Conservation (phyloP, 2,888 invertebrate species). For the Philonicus albiceps region DNA sequence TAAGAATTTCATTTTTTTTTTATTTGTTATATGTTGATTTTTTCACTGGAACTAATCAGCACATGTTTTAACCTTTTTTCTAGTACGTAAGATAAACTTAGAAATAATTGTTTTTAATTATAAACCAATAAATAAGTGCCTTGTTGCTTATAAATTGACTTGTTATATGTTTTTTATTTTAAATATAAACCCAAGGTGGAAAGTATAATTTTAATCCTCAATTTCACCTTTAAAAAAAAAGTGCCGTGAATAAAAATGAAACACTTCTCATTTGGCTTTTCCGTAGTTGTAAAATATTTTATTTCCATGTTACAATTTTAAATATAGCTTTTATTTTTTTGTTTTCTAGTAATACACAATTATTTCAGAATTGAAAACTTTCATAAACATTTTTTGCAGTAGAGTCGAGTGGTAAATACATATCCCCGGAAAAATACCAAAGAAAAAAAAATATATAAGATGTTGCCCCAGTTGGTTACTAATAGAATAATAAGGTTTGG, state of each 20-base stretch:
- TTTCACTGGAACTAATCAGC: not conserved
- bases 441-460: not conserved
- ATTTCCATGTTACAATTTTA: slow-evolving; percentile 4
- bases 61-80: not conserved
- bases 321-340: not conserved
- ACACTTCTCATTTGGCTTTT: not conserved
- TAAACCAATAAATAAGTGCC: not conserved
- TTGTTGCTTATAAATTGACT: not conserved
- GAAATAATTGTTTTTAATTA: not conserved
- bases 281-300: slow-evolving; percentile 34
- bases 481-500: not conserved
- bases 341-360: not conserved
- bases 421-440: not conserved
- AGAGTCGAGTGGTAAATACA: not conserved
- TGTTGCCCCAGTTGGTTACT: not conserved
- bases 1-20: not conserved
- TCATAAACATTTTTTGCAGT: not conserved
- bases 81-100: not conserved
- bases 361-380: not conserved
- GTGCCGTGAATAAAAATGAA: not conserved
- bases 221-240: not conserved
- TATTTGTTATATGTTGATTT: not conserved
- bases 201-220: too few species aligned
- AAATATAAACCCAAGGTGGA: too few species aligned
- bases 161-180: too few species aligned